Evolutionary conservation across 1,140 invertebrate genomes (phyloP).

Genomic region (Daktulosphaira vitifoliae): DNA sequence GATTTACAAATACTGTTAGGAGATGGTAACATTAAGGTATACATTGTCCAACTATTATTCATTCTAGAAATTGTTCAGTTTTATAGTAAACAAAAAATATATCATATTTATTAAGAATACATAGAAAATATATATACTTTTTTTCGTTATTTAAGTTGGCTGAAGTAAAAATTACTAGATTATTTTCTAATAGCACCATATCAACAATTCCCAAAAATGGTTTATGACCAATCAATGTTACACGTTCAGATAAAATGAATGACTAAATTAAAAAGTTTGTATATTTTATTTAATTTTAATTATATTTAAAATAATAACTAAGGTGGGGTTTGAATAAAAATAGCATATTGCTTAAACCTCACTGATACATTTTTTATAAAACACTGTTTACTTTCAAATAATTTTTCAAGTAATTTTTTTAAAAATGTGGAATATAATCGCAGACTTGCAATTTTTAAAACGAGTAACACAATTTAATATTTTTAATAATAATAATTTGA

Average conservation of each 20-base stretch:
- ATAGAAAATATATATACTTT: slow-evolving; percentile 38
- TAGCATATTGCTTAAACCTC: too few species aligned
- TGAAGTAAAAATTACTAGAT: slow-evolving; percentile 56
- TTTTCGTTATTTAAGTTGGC: slow-evolving; percentile 44
- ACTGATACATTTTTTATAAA: too few species aligned
- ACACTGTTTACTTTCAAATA: too few species aligned
- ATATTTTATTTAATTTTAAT: background rate
- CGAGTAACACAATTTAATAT: too few species aligned
- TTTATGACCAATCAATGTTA: slow-evolving; percentile 61
- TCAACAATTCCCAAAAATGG: slow-evolving; percentile 63
- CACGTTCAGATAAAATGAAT: slow-evolving; percentile 46
- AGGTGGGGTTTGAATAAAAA: too few species aligned
- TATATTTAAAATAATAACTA: background rate
- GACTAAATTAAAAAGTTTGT: slow-evolving; percentile 5
- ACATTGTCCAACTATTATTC: slow-evolving; percentile 52
- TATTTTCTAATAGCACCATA: slow-evolving; percentile 52
- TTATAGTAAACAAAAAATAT: slow-evolving; percentile 38
- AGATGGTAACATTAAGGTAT: slow-evolving; percentile 53
- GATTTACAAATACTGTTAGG: slow-evolving; percentile 55
- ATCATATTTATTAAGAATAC: too few species aligned
- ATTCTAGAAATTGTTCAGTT: background rate
- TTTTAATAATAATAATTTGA: too few species aligned
- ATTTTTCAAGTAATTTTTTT: too few species aligned
- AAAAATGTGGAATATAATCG: too few species aligned
- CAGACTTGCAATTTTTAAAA: too few species aligned